A percentile compares a stretch with the other conserved stretches of the same genome.
Conservation (phyloP, 2,797 vertebrate genomes). For the Brachyrhaphis roseni region DNA sequence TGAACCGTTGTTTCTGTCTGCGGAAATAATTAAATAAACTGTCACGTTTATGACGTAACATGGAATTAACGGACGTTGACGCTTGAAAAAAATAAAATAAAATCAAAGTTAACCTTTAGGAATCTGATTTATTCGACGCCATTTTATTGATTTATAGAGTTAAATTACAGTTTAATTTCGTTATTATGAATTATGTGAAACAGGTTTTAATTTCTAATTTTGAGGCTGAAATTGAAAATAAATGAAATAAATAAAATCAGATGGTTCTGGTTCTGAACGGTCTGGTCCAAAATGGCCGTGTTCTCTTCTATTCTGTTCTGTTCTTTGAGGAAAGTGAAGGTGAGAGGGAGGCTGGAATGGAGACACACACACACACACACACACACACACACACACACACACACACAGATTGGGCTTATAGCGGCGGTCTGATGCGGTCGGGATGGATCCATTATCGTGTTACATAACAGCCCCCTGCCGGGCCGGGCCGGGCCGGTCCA, state of each 20-base stretch:
- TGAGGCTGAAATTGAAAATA: neutral
- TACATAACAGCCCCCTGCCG: constrained; percentile 50
- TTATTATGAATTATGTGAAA: neutral
- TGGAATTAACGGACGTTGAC: neutral
- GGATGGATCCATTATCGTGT: constrained; percentile 55
- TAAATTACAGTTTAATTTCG: neutral
- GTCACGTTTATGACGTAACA: neutral
- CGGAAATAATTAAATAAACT: neutral
- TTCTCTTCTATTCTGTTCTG: neutral
- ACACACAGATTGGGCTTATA: constrained; percentile 13
- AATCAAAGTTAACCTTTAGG: neutral
- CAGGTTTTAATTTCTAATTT: neutral
- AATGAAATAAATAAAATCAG: neutral
- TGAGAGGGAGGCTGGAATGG: constrained; percentile 3
- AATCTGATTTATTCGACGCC: neutral
- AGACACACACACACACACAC: constrained; percentile 3
- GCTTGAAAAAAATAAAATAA: too few species aligned
- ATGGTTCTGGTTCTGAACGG: neutral
- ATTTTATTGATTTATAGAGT: neutral
- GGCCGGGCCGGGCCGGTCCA: too few species aligned
- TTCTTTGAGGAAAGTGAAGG: neutral
- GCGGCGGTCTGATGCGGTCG: constrained; percentile 34
- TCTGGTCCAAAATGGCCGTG: constrained; percentile 50
- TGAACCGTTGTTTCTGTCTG: neutral
- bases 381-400: neutral